Base-by-base conservation (phyloP, 2,888 invertebrate genomes). In the Eristalinus aeneus region DNA sequence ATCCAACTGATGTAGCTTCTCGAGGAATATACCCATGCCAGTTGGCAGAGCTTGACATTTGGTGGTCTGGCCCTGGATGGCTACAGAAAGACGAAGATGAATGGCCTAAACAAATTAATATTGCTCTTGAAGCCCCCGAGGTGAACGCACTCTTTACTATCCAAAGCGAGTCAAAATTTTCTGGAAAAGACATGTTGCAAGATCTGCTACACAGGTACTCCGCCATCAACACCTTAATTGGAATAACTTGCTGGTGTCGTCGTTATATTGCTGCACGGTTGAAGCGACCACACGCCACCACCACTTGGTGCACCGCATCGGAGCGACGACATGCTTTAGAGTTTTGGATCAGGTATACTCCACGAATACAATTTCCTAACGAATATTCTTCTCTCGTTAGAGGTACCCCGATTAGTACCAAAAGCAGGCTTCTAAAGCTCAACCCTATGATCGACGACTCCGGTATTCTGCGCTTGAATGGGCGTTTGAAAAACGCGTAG, bases 361-460 rank as follows among this genome's bases (percentile, higher is more conserved):
- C 64, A 71, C 36, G n/a, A 31, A 1, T 31, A 31, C 10, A 64
- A 46, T 64, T 78, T 32, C 2, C 56, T 64, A 71, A 78, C 22
- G 58, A 78, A 65, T 20, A 71, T 20, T 71, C 39, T 71, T 69
- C 54, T 69, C 71, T 71, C 11, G 1, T 11, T 58, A 63, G 34
- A 65, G 32, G 34, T 32, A 63, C 32, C 22, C 34, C 67, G 1
- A 6, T 61, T 0, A 12, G 23, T 39, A 23, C 34, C 10, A 61
- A 60, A 20, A 61, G 75, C 39, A 61, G 46, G 23, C 8, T 74
- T n/a, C 9, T 39, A 5, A 81, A 74, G 27, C 31, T 75, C 1
- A 81, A 81, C n/a, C 69, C 74, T 16, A 60, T 65, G 9, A 65
- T 79, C 8, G 72, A 80, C 36, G 56, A 64, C 10, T 20, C 12